Percentiles rank a stretch among this genome's conserved stretches.
Conservation (phyloP, 92 coral and sea anemone genomes). For the Palythoa grandiflora region DNA sequence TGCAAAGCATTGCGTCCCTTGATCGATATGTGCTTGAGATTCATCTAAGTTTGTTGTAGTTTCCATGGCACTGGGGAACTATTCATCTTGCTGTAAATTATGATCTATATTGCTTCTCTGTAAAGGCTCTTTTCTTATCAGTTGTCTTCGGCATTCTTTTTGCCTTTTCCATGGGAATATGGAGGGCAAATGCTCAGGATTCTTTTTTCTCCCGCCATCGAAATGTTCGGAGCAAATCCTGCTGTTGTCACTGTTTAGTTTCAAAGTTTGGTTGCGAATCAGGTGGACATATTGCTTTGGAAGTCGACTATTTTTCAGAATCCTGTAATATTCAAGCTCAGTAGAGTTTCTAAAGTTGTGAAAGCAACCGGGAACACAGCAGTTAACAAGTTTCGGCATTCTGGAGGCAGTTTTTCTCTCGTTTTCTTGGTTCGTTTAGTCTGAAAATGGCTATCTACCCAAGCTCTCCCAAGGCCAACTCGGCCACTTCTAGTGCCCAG, state of each 20-base stretch:
- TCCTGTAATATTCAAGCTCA: constrained; percentile 33
- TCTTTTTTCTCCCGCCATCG: background rate
- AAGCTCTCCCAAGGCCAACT: too few relatives aligned
- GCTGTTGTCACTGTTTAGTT: constrained; percentile 30
- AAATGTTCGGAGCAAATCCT: constrained; percentile 46
- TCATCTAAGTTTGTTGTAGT: constrained; percentile 10
- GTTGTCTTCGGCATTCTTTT: constrained; percentile 32
- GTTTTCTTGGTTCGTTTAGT: background rate
- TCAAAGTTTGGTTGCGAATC: background rate
- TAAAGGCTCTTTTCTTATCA: background rate
- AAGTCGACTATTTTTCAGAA: constrained; percentile 29
- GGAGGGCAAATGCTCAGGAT: constrained; percentile 9
- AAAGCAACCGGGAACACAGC: too few relatives aligned
- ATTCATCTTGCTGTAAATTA: constrained; percentile 4
- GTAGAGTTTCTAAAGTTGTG: background rate
- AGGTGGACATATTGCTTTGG: constrained; percentile 27
- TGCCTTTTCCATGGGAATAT: background rate
- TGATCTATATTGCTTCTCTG: constrained; percentile 39
- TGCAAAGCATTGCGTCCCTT: too few relatives aligned
- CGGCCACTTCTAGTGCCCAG: too few relatives aligned
- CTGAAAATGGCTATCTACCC: background rate
- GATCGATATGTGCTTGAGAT: too few relatives aligned
- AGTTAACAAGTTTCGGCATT: background rate
- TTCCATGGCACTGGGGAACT: constrained; percentile 33
- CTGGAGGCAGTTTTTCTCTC: background rate